These are phyloP conservation scores for Acronicta alni DNA, from an alignment of 2,888 invertebrate genomes.

Conservation along the genomic window DNA sequence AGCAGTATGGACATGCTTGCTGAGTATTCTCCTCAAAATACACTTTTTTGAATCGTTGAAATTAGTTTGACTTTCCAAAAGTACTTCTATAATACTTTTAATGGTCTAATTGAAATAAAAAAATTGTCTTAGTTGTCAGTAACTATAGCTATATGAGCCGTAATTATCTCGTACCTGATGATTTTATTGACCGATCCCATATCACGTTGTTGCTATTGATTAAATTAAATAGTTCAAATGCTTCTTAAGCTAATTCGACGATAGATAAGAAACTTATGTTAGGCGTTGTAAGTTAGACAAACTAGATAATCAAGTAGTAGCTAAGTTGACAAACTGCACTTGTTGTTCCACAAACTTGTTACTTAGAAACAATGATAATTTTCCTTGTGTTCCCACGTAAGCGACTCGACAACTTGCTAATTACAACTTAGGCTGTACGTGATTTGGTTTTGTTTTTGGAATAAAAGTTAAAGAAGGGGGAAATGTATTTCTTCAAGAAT, in stretches of 20 bases:
- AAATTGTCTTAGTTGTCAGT: too few species aligned
- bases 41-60: too few species aligned
- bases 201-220: too few species aligned
- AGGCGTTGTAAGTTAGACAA: slow-evolving; percentile 22
- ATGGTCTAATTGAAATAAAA: too few species aligned
- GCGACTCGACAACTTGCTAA: slow-evolving; percentile 44
- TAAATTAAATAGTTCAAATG: neutral
- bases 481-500: too few species aligned
- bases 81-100: too few species aligned
- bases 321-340: slow-evolving; percentile 56
- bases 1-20: too few species aligned
- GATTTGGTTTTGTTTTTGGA: slow-evolving; percentile 13
- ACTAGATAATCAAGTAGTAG: slow-evolving; percentile 45
- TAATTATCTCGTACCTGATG: too few species aligned
- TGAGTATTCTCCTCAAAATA: too few species aligned
- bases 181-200: too few species aligned
- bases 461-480: neutral
- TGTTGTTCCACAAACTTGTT: slow-evolving; percentile 53
- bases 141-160: too few species aligned
- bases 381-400: slow-evolving; percentile 39
- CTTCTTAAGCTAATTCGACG: neutral
- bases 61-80: too few species aligned
- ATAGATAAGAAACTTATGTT: slow-evolving; percentile 40
- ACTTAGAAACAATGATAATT: slow-evolving; percentile 49
- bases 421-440: slow-evolving; percentile 22